phyloP scores from a whole-genome alignment of 2,113 vertebrate genomes.

The Panthera leo region DNA sequence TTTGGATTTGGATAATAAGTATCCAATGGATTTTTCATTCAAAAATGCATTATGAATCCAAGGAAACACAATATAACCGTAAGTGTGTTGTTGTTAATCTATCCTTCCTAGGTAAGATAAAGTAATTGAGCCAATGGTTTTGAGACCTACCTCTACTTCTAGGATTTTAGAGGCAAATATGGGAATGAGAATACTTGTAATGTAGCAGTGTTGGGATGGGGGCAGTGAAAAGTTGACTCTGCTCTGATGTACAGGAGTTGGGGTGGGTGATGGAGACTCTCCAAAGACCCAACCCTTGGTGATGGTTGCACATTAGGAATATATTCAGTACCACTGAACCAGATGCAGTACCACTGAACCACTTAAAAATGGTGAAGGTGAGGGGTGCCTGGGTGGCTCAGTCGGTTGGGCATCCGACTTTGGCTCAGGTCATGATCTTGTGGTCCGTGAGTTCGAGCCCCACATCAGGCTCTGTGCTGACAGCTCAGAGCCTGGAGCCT shows the following conservation, averaged over 20 bases:
- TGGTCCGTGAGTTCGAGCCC: too few species aligned
- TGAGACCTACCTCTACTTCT: background rate
- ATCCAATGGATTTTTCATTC: background rate
- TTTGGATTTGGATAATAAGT: background rate
- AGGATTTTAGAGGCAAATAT: background rate
- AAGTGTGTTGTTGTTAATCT: constrained; percentile 29
- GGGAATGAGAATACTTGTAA: background rate
- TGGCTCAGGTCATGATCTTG: too few species aligned
- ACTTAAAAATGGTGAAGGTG: background rate
- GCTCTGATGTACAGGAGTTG: background rate
- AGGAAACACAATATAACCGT: background rate
- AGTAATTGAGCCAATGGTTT: background rate
- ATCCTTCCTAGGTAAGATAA: background rate
- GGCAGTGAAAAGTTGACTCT: background rate
- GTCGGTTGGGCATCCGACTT: too few species aligned
- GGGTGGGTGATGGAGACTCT: background rate
- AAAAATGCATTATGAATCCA: constrained; percentile 1
- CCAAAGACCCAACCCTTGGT: background rate
- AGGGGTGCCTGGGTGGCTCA: too few species aligned
- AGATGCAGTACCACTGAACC: too few species aligned
- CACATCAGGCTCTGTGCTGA: too few species aligned
- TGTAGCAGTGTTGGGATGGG: background rate
- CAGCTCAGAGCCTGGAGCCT: too few species aligned
- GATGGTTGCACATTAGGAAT: background rate
- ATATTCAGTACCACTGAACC: background rate